phyloP scores from a whole-genome alignment of 2,113 vertebrate genomes.

The Hippocampus mohnikei region DNA sequence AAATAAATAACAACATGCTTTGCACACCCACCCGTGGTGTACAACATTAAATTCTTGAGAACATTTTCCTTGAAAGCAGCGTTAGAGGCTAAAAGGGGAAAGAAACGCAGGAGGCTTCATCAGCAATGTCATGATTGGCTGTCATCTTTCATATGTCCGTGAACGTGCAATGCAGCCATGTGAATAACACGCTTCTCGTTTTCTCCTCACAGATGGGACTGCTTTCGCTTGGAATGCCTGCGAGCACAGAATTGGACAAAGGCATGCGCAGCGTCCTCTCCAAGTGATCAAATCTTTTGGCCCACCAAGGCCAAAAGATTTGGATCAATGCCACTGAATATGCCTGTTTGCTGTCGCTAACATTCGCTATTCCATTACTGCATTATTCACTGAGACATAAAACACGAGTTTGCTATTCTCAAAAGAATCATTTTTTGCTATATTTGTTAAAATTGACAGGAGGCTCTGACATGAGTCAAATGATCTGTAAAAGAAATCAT shows the following conservation, averaged over 20 bases:
- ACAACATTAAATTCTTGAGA: background rate
- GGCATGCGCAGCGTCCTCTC: background rate
- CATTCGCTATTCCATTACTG: too few relatives aligned
- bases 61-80: background rate
- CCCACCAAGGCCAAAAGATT: background rate
- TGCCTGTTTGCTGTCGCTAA: too few relatives aligned
- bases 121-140: slow-evolving; percentile 20
- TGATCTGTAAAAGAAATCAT: too few relatives aligned
- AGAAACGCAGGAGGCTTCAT: slow-evolving; percentile 1
- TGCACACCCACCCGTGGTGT: background rate
- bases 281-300: background rate
- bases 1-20: background rate
- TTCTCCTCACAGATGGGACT: slow-evolving; percentile 9
- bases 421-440: too few relatives aligned
- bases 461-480: too few relatives aligned
- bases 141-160: slow-evolving; percentile 23
- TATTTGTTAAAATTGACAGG: too few relatives aligned
- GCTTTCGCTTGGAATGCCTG: background rate
- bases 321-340: background rate
- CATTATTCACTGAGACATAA: too few relatives aligned
- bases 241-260: background rate
- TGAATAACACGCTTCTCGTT: background rate
- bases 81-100: background rate
- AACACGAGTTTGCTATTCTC: too few relatives aligned
- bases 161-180: background rate